Conservation (phyloP, 2,888 invertebrate species). For the Anticlea derivata region DNA sequence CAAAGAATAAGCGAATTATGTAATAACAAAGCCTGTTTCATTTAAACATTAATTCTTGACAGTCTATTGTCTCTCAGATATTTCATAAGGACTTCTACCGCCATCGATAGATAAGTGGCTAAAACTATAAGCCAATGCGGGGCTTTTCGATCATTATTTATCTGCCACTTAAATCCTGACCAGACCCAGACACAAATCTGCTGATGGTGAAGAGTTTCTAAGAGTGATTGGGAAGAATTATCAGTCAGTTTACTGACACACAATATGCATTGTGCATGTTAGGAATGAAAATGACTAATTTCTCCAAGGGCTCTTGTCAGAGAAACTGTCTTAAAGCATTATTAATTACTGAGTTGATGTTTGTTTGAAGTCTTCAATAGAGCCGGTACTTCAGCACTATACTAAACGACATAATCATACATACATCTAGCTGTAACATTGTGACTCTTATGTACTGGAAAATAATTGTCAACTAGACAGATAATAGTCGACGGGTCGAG, state of each 20-base stretch:
- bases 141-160: no score
- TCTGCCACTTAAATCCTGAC: no score
- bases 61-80: no score
- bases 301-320: neutral
- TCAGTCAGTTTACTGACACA: neutral
- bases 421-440: neutral
- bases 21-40: no score
- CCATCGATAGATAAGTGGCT: no score
- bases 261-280: neutral
- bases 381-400: slow-evolving; percentile 2
- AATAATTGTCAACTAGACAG: neutral
- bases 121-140: no score
- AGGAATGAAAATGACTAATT: neutral
- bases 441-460: neutral
- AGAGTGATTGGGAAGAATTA: neutral
- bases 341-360: slow-evolving; percentile 1
- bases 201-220: no score
- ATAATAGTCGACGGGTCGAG: no score
- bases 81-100: no score
- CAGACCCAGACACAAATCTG: no score
- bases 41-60: no score
- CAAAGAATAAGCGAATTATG: no score
- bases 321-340: neutral
- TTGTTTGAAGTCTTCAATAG: slow-evolving; percentile 6
- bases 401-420: slow-evolving; percentile 1